Conservation (phyloP, 1,140 invertebrate genomes). For the Trinorchestia longiramus region DNA sequence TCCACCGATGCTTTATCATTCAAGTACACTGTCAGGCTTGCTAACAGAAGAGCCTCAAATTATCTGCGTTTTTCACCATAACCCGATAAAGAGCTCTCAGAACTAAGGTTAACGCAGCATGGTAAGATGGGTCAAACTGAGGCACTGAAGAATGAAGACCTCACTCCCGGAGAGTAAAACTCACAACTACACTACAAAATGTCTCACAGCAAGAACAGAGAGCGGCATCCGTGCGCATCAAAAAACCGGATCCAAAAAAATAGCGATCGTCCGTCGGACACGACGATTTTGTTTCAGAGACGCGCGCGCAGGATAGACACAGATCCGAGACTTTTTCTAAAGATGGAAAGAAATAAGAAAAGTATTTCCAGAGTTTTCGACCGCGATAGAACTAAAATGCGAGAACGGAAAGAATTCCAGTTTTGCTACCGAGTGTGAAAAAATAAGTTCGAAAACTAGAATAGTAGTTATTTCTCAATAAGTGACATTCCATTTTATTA, state of each 20-base stretch:
- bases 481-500: background rate
- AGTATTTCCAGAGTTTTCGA: background rate
- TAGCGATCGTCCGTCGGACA: background rate
- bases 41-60: background rate
- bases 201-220: constrained; percentile 6
- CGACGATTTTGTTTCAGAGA: background rate
- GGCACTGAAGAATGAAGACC: background rate
- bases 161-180: background rate
- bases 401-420: background rate
- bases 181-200: background rate
- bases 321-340: background rate
- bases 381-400: background rate
- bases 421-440: background rate
- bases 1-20: no score
- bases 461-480: background rate
- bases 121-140: background rate
- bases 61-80: background rate
- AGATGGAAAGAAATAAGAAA: background rate
- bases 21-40: background rate
- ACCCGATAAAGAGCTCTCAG: background rate
- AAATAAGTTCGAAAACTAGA: background rate
- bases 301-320: background rate
- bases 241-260: background rate
- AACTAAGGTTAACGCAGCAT: background rate
- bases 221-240: background rate